Percentiles rank a stretch among this genome's conserved stretches.
Conservation (phyloP, 2,888 invertebrate species). For the Vanessa cardui region DNA sequence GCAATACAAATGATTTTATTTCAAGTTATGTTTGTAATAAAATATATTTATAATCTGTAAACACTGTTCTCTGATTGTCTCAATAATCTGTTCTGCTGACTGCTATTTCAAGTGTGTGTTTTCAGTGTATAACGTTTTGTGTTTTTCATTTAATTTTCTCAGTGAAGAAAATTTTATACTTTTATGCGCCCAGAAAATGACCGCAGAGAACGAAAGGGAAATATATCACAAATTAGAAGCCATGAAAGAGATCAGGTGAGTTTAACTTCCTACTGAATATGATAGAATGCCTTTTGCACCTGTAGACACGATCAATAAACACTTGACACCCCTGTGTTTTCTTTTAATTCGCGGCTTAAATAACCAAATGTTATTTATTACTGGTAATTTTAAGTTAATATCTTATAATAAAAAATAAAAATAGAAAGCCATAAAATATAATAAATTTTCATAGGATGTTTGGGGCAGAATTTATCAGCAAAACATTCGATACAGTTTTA, state of each 20-base stretch:
- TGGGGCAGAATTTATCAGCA: no score
- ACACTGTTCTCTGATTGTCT: no score
- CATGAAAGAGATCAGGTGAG: constrained; percentile 94
- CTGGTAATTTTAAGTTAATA: not conserved
- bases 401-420: no score
- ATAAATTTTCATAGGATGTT: no score
- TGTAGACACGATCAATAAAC: constrained; percentile 80
- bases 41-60: no score
- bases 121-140: constrained; percentile 29
- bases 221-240: constrained; percentile 96
- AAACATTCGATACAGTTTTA: no score
- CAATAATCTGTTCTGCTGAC: no score
- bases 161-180: constrained; percentile 37
- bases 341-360: not conserved
- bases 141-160: constrained; percentile 33
- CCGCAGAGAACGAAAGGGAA: constrained; percentile 90
- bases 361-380: not conserved
- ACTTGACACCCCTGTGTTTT: constrained; percentile 54
- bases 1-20: no score
- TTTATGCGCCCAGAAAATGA: constrained; percentile 74
- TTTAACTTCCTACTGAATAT: constrained; percentile 34
- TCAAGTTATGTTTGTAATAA: no score
- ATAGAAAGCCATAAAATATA: not conserved
- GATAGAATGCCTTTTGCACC: constrained; percentile 61
- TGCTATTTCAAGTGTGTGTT: constrained; percentile 24